A percentile compares a stretch with the other conserved stretches of the same genome.
These are phyloP conservation scores for Oreochromis grahami DNA, from an alignment of 2,797 vertebrate species.

Conservation along the genomic window DNA sequence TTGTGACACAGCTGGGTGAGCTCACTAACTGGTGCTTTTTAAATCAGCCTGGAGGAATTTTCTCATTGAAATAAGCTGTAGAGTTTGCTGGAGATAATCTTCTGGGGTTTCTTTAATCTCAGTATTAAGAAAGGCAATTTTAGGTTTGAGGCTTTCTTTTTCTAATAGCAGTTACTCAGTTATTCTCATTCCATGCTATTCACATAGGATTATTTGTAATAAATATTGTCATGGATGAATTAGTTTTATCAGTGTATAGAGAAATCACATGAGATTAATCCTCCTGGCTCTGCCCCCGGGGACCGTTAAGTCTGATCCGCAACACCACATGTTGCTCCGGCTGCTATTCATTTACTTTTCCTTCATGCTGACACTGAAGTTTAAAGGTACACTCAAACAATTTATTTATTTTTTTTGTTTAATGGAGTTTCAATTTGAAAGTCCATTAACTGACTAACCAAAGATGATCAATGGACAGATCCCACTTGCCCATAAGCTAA, in stretches of 20 bases:
- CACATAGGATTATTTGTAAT: slow-evolving; percentile 14
- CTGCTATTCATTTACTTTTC: background rate
- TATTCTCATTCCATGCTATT: background rate
- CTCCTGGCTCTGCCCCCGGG: background rate
- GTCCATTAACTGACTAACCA: background rate
- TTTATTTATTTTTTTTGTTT: background rate
- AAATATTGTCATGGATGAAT: slow-evolving; percentile 11
- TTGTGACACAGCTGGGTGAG: background rate
- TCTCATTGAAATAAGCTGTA: background rate
- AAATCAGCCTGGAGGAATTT: background rate
- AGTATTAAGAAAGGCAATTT: background rate
- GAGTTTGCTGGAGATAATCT: background rate
- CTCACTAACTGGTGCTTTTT: background rate
- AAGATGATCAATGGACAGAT: background rate
- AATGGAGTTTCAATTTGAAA: background rate
- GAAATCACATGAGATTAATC: slow-evolving; percentile 8
- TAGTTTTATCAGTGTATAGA: background rate
- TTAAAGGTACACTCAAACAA: background rate
- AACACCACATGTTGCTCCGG: slow-evolving; percentile 11
- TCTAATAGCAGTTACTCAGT: background rate
- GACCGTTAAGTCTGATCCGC: background rate
- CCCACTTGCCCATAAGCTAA: background rate
- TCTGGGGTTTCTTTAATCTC: background rate
- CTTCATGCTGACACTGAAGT: background rate
- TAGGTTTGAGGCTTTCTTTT: background rate